These are phyloP conservation scores for Zosterops lateralis DNA, from an alignment of 2,113 vertebrate species.

Conservation along the genomic window DNA sequence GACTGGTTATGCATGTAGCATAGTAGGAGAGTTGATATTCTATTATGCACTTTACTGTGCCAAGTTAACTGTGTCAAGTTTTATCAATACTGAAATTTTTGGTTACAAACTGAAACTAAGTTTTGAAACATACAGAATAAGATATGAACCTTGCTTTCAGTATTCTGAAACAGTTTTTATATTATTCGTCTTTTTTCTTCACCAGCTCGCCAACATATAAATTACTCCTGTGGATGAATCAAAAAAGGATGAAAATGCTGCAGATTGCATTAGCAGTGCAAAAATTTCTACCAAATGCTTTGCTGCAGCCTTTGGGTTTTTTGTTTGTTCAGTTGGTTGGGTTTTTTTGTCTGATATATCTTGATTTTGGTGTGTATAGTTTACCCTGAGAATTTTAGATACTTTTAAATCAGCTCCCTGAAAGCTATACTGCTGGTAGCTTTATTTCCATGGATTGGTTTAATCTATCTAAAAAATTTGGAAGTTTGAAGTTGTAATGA, in stretches of 20 bases:
- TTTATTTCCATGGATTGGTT: conserved; percentile 22
- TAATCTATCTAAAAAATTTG: conserved; percentile 5
- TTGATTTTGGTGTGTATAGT: not conserved
- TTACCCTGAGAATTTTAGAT: not conserved
- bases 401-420: not conserved
- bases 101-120: not conserved
- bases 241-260: not conserved
- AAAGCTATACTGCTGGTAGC: not conserved
- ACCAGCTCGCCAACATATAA: not conserved
- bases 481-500: not conserved
- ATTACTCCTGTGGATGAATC: not conserved
- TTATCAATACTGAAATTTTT: not conserved
- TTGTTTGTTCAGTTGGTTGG: not conserved
- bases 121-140: not conserved
- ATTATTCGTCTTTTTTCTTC: not conserved
- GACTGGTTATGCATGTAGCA: accelerated
- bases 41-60: not conserved
- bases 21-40: not conserved
- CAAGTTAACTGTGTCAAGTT: not conserved
- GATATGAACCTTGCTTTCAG: not conserved
- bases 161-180: not conserved
- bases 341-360: not conserved
- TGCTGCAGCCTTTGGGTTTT: not conserved
- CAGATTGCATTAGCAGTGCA: not conserved
- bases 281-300: not conserved